Evolutionary conservation across 2,797 vertebrate species (phyloP).

Genomic region (Moxostoma hubbsi): DNA sequence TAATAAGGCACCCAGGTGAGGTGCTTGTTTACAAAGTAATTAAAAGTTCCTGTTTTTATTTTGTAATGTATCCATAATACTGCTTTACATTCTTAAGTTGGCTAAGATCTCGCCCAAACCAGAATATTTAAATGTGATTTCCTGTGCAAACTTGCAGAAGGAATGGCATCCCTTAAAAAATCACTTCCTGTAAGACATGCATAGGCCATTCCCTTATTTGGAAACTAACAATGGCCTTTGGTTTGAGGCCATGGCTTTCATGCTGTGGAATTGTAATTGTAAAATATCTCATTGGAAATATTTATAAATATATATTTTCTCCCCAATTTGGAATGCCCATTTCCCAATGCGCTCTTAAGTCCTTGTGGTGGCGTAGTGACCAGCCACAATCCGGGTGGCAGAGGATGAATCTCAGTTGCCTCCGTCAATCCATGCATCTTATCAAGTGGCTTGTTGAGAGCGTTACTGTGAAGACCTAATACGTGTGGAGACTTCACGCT

Average conservation of each 20-base stretch:
- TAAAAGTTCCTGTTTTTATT: slow-evolving; percentile 33
- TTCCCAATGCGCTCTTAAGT: too few relatives aligned
- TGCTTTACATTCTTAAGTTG: slow-evolving; percentile 51
- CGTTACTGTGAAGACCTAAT: too few relatives aligned
- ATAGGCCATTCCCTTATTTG: slow-evolving; percentile 66
- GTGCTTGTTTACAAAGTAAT: slow-evolving; percentile 27
- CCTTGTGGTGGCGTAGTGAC: too few relatives aligned
- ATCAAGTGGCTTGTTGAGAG: too few relatives aligned
- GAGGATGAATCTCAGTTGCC: too few relatives aligned
- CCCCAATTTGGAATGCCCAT: too few relatives aligned
- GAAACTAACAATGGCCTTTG: slow-evolving; percentile 53
- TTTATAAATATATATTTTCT: slow-evolving; percentile 1
- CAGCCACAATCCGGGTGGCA: too few relatives aligned
- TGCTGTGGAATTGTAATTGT: slow-evolving; percentile 35
- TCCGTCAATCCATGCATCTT: too few relatives aligned
- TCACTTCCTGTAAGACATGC: slow-evolving; percentile 63
- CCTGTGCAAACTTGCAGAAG: slow-evolving; percentile 62
- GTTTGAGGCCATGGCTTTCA: slow-evolving; percentile 45
- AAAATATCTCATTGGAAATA: slow-evolving; percentile 23
- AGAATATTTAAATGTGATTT: slow-evolving; percentile 58
- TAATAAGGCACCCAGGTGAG: slow-evolving; percentile 30
- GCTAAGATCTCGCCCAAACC: slow-evolving; percentile 36
- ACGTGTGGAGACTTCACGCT: too few relatives aligned
- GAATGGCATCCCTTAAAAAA: slow-evolving; percentile 58
- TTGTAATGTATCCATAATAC: slow-evolving; percentile 38